Percentiles rank a stretch among this genome's conserved stretches.
phyloP scores from a whole-genome alignment of 1,140 invertebrate species.

The Philopotamus ludificatus region DNA sequence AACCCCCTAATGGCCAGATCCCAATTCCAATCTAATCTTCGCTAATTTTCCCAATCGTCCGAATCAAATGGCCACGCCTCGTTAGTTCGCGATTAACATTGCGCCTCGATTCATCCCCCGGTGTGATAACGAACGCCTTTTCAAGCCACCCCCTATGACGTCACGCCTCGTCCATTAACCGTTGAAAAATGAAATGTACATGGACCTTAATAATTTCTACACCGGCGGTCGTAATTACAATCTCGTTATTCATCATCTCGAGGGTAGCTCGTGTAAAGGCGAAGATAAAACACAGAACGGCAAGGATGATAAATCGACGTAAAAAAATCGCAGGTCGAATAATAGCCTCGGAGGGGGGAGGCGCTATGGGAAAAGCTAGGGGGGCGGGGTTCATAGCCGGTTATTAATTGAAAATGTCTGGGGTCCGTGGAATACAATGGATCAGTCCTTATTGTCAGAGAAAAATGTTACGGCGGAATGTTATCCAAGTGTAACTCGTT shows the following conservation, averaged over 20 bases:
- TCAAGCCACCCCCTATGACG: no score
- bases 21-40: no score
- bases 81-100: no score
- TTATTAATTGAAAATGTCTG: constrained; percentile 21
- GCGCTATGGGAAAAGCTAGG: no score
- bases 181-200: no score
- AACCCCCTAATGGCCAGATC: no score
- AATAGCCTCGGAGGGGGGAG: constrained; percentile 13
- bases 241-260: constrained; percentile 27
- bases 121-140: no score
- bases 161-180: no score
- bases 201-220: no score
- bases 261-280: constrained; percentile 15
- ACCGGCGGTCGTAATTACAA: constrained; percentile 16
- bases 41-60: no score
- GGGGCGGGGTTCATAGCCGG: background rate
- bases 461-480: background rate
- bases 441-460: background rate
- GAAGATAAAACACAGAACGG: constrained; percentile 16
- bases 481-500: background rate
- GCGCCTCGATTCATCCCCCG: no score
- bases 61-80: no score
- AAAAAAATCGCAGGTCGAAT: constrained; percentile 10
- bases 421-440: background rate
- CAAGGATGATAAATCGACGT: constrained; percentile 17